These are phyloP conservation scores for Koerneria pararmatus DNA, from an alignment of 2,888 invertebrate species.

Conservation along the genomic window DNA sequence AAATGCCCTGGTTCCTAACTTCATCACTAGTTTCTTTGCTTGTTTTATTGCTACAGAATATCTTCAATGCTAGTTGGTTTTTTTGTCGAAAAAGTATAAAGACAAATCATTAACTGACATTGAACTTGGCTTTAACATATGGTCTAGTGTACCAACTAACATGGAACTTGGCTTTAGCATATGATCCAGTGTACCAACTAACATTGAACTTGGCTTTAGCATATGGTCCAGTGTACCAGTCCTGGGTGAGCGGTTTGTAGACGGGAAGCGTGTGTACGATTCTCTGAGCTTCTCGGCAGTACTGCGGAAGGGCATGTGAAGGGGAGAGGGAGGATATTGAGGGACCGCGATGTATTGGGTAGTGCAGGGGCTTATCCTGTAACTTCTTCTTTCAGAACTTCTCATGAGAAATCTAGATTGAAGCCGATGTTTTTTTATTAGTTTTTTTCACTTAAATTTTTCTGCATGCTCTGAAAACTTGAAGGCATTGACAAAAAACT, in stretches of 20 bases:
- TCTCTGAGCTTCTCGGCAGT: conserved; percentile 52
- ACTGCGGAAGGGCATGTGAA: conserved; percentile 50
- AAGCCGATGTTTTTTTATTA: background rate
- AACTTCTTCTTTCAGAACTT: background rate
- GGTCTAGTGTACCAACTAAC: too few relatives aligned
- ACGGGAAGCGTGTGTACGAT: conserved; percentile 57
- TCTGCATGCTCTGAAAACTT: too few relatives aligned
- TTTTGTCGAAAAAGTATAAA: too few relatives aligned
- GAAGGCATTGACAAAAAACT: too few relatives aligned
- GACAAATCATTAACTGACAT: too few relatives aligned
- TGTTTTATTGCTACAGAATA: too few relatives aligned
- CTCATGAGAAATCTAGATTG: background rate
- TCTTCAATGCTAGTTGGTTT: too few relatives aligned
- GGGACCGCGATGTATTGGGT: conserved; percentile 35
- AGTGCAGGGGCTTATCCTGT: conserved; percentile 40
- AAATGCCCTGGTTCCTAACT: too few relatives aligned
- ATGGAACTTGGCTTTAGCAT: too few relatives aligned
- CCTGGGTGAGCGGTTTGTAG: conserved; percentile 54
- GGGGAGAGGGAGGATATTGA: conserved; percentile 56
- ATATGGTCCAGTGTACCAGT: conserved; percentile 34
- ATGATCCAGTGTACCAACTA: conserved; percentile 22
- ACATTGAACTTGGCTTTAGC: conserved; percentile 9
- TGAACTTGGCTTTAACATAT: too few relatives aligned
- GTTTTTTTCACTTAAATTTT: too few relatives aligned
- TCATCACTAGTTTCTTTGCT: too few relatives aligned